Base-by-base conservation (phyloP, 1,140 invertebrate genomes). In the Apis dorsata region DNA sequence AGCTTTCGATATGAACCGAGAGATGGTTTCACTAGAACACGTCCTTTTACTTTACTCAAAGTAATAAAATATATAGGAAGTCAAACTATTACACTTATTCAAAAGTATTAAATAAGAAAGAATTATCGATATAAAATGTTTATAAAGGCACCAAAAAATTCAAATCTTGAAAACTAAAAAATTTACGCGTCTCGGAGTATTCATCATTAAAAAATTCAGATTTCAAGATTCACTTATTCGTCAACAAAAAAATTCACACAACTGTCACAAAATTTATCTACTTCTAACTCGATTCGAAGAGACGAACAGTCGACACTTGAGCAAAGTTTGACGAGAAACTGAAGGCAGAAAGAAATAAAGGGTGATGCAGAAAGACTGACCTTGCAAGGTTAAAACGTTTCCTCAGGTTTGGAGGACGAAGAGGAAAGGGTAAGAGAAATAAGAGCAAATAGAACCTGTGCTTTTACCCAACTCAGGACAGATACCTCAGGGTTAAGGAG, bases 1-100 rank as follows among this genome's bases (percentile, higher is more conserved):
- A 91, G 90, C 89, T 93, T 94, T 91, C 79, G 80, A 90, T 79
- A 51, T 49, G 62, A 84, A 84, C 93, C 93, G 91, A 92, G 89
- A 93, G 93, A 93, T 93, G 93, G 93, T 90, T 55, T 91, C 73
- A 51, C 80, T 57, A 13, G 71, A 9, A 1, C 13, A 49, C 34
- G 1, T 11, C 17, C 4, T 34, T 34, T 1, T 5, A 59, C 10
- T 5, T 7, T 0, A 15, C 10, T 2, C 1, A 9, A 0, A 1
- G 1, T n/a, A 15, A 65, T 3, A 19, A 17, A 17, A 17, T 1
- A 0, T 7, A 28, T 44, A 66, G n/a, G 8, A 8, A 15, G 2
- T 44, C 49, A 10, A 21, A n/a, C 59, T 75, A 12, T 71, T 9
- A 17, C 0, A 76, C 9, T 62, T 63, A 15, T 15, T 12, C 21